Conservation (phyloP, 2,797 vertebrate species). For the Arremon brunneinucha region DNA sequence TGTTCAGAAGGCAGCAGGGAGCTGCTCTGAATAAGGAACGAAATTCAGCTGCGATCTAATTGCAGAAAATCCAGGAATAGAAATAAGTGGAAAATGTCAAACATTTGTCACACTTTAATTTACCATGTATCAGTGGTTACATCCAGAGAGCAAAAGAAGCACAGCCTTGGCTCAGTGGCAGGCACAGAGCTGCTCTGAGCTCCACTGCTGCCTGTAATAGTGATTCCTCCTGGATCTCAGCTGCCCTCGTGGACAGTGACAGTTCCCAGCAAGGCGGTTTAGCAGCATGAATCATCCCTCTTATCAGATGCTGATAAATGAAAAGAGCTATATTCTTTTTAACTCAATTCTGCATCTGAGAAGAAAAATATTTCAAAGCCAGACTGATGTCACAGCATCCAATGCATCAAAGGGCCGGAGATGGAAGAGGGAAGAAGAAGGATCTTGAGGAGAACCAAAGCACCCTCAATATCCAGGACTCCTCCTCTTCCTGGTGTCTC, state of each 20-base stretch:
- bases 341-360: constrained; percentile 40
- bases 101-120: constrained; percentile 14
- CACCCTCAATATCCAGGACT: background rate
- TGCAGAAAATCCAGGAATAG: constrained; percentile 45
- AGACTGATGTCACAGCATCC: background rate
- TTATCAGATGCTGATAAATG: constrained; percentile 24
- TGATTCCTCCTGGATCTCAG: background rate
- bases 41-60: constrained; percentile 45
- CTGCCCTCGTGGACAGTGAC: background rate
- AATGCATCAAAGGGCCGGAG: constrained; percentile 22
- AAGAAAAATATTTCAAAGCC: constrained; percentile 26
- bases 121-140: background rate
- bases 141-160: background rate
- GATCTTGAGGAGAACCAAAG: background rate
- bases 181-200: background rate
- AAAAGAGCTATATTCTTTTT: constrained; percentile 15
- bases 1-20: background rate
- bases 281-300: constrained; percentile 35
- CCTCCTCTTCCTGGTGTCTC: background rate
- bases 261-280: background rate
- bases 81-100: constrained; percentile 16
- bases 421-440: background rate
- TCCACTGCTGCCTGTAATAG: background rate
- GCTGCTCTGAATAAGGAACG: background rate
- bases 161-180: background rate